Percentiles rank a stretch among this genome's conserved stretches.
phyloP scores from a whole-genome alignment of 2,113 vertebrate genomes.

The Amblyopsis rosae region DNA sequence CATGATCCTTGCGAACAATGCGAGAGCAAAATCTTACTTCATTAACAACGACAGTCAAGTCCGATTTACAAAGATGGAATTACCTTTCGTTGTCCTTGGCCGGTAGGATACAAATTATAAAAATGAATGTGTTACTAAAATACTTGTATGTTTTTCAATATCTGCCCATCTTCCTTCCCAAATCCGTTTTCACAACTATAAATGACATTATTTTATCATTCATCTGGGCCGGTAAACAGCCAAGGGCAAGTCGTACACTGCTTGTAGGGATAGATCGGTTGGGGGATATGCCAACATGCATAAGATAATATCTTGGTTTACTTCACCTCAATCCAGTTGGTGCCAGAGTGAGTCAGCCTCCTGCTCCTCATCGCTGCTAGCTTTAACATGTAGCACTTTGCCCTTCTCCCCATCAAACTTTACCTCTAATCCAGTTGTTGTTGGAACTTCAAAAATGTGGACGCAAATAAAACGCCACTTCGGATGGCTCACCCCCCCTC shows the following conservation, averaged over 20 bases:
- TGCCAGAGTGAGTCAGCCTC: background rate
- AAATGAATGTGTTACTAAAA: background rate
- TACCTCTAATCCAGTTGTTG: background rate
- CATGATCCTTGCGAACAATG: background rate
- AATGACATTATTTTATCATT: background rate
- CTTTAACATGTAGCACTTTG: background rate
- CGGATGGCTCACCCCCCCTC: background rate
- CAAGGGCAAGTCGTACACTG: background rate
- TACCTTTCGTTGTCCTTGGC: slow-evolving; percentile 1
- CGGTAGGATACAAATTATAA: background rate
- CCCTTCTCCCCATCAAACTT: background rate
- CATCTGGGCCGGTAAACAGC: background rate
- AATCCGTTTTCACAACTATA: background rate
- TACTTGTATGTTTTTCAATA: no score
- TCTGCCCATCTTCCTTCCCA: no score
- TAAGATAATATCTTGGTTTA: background rate
- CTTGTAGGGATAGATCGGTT: background rate
- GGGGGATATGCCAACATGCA: background rate
- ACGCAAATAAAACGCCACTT: background rate
- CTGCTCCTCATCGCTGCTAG: background rate
- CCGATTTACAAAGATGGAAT: slow-evolving; percentile 2
- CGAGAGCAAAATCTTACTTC: background rate
- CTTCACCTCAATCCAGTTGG: background rate
- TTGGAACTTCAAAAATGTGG: background rate
- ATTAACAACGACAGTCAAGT: background rate